Evolutionary conservation across 2,113 vertebrate genomes (phyloP).

Genomic region (Aegotheles bennettii): DNA sequence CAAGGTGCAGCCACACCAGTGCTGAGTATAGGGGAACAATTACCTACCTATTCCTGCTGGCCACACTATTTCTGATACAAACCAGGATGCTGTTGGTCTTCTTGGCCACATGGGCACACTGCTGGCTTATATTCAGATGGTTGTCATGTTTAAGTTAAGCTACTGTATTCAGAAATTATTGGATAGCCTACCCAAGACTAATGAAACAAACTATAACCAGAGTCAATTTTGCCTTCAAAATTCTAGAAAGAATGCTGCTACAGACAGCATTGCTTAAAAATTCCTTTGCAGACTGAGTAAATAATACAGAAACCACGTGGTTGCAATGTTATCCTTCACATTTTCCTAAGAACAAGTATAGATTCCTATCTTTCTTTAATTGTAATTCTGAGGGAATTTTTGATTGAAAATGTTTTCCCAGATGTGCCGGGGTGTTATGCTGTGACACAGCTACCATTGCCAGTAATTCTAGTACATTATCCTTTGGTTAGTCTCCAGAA

Average conservation of each 20-base stretch:
- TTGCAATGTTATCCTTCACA: neutral
- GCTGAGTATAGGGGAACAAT: no score
- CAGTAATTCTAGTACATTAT: neutral
- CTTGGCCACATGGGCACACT: no score
- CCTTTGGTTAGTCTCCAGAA: neutral
- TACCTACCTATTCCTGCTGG: no score
- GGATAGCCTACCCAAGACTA: neutral
- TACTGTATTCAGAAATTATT: neutral
- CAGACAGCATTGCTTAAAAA: neutral
- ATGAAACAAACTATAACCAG: neutral
- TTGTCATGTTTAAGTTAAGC: neutral
- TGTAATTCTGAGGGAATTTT: neutral
- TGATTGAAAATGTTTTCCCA: neutral
- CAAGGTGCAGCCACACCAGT: no score
- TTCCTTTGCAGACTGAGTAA: neutral
- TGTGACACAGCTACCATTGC: neutral
- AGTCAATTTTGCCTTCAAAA: neutral
- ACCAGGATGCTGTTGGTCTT: no score
- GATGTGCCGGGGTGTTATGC: neutral
- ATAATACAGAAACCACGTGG: neutral
- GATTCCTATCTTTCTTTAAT: neutral
- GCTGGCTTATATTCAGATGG: no score
- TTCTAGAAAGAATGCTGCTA: neutral
- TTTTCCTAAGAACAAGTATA: neutral
- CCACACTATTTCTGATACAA: no score